These are phyloP conservation scores for Byasa hedistus DNA, from an alignment of 2,888 invertebrate species.

Conservation along the genomic window DNA sequence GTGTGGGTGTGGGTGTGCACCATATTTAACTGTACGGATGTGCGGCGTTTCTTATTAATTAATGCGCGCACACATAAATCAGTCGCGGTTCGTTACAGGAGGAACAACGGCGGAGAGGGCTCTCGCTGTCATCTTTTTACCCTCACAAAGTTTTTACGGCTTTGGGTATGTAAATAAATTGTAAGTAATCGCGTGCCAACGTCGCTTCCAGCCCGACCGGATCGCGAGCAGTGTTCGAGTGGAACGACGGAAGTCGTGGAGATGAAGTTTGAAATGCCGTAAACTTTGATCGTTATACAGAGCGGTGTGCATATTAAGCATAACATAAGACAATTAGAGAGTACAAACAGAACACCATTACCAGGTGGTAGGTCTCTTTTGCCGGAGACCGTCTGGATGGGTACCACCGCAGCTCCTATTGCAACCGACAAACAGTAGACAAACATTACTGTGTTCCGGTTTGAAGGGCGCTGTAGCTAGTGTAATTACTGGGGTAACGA, in stretches of 20 bases:
- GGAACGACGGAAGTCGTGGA: constrained; percentile 36
- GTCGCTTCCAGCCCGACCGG: constrained; percentile 37
- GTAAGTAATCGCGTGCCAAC: constrained; percentile 56
- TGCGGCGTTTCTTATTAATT: constrained; percentile 74
- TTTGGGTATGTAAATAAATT: constrained; percentile 62
- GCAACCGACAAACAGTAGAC: too few relatives aligned
- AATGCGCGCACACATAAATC: constrained; percentile 76
- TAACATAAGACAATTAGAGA: too few relatives aligned
- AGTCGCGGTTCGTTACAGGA: constrained; percentile 74
- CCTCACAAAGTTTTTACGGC: constrained; percentile 41
- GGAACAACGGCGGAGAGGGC: constrained; percentile 62
- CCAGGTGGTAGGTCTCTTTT: too few relatives aligned
- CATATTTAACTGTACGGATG: constrained; percentile 54
- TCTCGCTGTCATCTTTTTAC: constrained; percentile 48
- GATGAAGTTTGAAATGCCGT: constrained; percentile 31
- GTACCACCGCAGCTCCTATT: too few relatives aligned
- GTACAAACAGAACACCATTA: too few relatives aligned
- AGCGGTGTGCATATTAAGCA: background rate
- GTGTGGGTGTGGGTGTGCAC: constrained; percentile 45
- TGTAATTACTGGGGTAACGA: too few relatives aligned
- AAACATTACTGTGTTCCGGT: too few relatives aligned
- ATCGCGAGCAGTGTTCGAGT: constrained; percentile 14
- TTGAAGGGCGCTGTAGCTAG: too few relatives aligned
- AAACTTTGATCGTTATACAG: constrained; percentile 17
- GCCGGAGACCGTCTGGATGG: too few relatives aligned